Evolutionary conservation across 2,797 vertebrate species (phyloP).

Genomic region (Todus mexicanus): DNA sequence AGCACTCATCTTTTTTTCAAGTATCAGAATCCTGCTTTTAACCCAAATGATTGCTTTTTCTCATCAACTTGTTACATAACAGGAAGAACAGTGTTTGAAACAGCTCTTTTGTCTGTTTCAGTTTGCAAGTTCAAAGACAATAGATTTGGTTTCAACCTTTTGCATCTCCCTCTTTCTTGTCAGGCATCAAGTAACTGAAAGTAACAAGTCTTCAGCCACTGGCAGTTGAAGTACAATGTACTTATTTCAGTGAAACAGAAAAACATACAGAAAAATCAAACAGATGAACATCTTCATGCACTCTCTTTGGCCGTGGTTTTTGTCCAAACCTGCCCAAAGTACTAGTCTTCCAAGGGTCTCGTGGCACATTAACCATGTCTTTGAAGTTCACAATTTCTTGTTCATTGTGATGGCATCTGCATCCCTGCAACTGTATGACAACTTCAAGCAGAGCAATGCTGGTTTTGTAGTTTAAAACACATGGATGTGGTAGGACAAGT

Average conservation of each 20-base stretch:
- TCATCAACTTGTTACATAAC: neutral
- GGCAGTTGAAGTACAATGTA: conserved; percentile 66
- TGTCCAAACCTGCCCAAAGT: conserved; percentile 57
- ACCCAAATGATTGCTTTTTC: neutral
- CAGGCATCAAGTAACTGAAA: neutral
- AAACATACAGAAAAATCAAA: conserved; percentile 70
- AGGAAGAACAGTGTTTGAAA: neutral
- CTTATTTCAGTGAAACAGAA: conserved; percentile 57
- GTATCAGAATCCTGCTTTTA: neutral
- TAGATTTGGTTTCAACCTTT: neutral
- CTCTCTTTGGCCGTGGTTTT: conserved; percentile 47
- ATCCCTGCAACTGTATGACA: accelerated
- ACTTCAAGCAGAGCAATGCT: neutral
- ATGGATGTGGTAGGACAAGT: neutral
- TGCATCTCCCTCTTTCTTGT: neutral
- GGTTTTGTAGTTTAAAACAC: neutral
- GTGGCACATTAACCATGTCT: neutral
- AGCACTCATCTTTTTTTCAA: neutral
- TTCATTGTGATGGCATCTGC: neutral
- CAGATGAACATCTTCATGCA: conserved; percentile 74
- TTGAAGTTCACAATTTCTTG: neutral
- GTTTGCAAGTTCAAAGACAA: neutral
- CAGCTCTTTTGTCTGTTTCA: neutral
- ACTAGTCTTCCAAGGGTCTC: conserved; percentile 24
- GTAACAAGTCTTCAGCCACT: conserved; percentile 3